These are phyloP conservation scores for Pristionchus exspectatus DNA, from an alignment of 2,888 invertebrate species.

Conservation along the genomic window DNA sequence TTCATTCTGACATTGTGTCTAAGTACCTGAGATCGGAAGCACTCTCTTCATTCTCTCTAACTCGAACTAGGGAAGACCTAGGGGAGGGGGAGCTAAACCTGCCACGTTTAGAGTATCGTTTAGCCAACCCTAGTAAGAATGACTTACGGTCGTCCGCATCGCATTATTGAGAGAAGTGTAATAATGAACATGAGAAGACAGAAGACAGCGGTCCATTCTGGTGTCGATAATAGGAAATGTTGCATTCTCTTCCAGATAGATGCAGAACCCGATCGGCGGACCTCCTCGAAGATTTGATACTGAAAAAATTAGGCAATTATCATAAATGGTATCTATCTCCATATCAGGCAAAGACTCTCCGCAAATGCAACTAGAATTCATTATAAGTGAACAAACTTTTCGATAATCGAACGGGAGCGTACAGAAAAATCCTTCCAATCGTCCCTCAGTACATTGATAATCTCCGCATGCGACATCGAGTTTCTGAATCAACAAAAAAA, in stretches of 20 bases:
- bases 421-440: slow-evolving; percentile 22
- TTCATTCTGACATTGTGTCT: no score
- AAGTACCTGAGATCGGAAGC: no score
- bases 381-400: neutral
- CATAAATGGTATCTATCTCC: neutral
- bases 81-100: no score
- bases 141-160: slow-evolving; percentile 29
- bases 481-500: neutral
- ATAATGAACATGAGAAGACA: slow-evolving; percentile 19
- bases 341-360: neutral
- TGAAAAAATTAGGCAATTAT: neutral
- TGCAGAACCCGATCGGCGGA: neutral
- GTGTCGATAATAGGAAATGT: slow-evolving; percentile 13
- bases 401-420: slow-evolving; percentile 43
- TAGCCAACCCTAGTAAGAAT: neutral
- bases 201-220: slow-evolving; percentile 37
- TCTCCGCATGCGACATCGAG: slow-evolving; percentile 47
- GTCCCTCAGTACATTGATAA: slow-evolving; percentile 27
- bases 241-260: slow-evolving; percentile 37
- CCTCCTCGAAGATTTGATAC: slow-evolving; percentile 48
- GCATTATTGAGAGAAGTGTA: neutral
- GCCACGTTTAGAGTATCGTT: no score
- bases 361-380: neutral
- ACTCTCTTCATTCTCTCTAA: no score
- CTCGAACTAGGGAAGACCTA: no score